A percentile compares a stretch with the other conserved stretches of the same genome.
Evolutionary conservation across 1,140 invertebrate species (phyloP).

Genomic region (Thalassaphorura encarpata): DNA sequence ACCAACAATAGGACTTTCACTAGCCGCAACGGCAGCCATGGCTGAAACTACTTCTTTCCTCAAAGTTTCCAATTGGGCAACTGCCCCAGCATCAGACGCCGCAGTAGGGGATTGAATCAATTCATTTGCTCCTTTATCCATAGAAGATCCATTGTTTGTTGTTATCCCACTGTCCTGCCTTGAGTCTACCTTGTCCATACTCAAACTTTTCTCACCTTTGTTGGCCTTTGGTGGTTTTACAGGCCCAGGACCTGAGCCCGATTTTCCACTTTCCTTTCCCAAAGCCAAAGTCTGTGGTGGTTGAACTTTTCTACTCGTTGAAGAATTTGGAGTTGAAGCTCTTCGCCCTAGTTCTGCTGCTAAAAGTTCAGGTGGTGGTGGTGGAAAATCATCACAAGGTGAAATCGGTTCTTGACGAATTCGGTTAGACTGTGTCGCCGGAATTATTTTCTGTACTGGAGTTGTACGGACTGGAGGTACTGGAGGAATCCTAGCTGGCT

Average conservation of each 20-base stretch:
- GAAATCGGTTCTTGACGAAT: slow-evolving; percentile 10
- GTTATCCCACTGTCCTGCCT: neutral
- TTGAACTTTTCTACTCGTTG: neutral
- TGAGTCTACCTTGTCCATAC: slow-evolving; percentile 13
- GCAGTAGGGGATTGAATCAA: too few relatives aligned
- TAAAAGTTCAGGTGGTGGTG: slow-evolving; percentile 18
- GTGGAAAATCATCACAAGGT: slow-evolving; percentile 23
- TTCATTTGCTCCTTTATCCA: too few relatives aligned
- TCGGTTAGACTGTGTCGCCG: neutral
- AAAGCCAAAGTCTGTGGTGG: slow-evolving; percentile 30
- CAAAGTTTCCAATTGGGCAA: neutral
- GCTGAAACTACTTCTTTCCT: neutral
- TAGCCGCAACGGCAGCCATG: too few relatives aligned
- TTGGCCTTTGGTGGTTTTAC: too few relatives aligned
- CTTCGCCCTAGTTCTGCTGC: neutral
- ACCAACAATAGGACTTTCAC: too few relatives aligned
- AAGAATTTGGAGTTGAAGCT: neutral
- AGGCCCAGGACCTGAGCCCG: too few relatives aligned
- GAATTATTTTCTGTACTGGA: slow-evolving; percentile 50
- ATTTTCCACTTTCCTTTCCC: neutral
- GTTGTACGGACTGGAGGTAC: slow-evolving; percentile 37
- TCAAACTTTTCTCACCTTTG: too few relatives aligned
- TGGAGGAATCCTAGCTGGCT: neutral
- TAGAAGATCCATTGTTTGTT: slow-evolving; percentile 10
- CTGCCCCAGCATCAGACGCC: neutral